Evolutionary conservation across 1,140 invertebrate species (phyloP), one percentile per base, ranked within the genome.

Genomic region (Hycleus phaleratus): DNA sequence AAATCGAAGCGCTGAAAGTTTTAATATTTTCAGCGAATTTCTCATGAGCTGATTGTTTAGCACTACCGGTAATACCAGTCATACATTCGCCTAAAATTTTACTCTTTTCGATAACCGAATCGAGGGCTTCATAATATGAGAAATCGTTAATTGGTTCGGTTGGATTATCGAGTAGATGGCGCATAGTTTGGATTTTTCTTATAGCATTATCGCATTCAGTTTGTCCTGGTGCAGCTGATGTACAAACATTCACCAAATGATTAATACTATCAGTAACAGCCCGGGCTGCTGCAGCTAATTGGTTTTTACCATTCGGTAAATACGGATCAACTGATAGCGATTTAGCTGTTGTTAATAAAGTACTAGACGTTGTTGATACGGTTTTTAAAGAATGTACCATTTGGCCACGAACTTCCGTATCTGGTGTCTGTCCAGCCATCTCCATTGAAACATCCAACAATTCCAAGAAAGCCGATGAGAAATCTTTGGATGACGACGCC

Each of bases 151-250:
- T 80, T 0, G 95, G 92, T 72, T 97, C 90, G 50, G 81, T 84
- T 1, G 94, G 90, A 74, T 93, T 87, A 58, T 94, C 87, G 26
- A 97, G 75, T 39, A 96, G 77, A 3, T 87, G 85, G 11, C 84
- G 81, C 75, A 92, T 86, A 42, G 89, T 85, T 71, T 94, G 85
- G 58, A 98, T 97, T 70, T 91, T 90, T 53, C 93, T 80, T n/a
- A 97, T 87, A 2, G 96, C 95, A 70, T 91, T 95, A 69, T 96
- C 94, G 74, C 95, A 98, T 70, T 98, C 96, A 71, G 93, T 95
- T 77, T 97, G 93, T 0, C 95, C 62, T 73, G 93, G 91, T 0
- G 90, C 88, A 1, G 88, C 86, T 43, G 84, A 84, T 3, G 88
- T 91, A 72, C 87, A 92, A 47, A 88, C 84, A 74, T 90, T 87